Conservation (phyloP, 2,797 vertebrate genomes). For the Xiphorhynchus erythropygius region DNA sequence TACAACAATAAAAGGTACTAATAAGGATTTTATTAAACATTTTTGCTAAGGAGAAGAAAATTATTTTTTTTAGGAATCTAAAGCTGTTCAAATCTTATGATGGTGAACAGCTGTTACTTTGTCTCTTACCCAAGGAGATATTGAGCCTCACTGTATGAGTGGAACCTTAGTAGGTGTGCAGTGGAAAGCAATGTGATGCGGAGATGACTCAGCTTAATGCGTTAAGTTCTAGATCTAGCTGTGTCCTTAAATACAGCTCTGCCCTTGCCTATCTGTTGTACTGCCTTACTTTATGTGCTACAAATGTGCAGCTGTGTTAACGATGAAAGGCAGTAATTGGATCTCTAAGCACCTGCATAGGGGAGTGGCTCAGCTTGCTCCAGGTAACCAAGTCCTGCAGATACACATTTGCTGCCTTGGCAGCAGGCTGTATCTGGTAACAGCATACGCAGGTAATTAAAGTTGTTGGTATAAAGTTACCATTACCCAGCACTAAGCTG, state of each 20-base stretch:
- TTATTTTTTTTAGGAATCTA: background rate
- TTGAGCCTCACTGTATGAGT: background rate
- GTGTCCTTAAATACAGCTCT: background rate
- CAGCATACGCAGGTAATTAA: background rate
- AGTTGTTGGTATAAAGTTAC: fast-evolving
- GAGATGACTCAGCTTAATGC: background rate
- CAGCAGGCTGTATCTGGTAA: background rate
- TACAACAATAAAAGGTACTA: slow-evolving; percentile 99
- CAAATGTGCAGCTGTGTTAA: background rate
- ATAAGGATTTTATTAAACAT: background rate
- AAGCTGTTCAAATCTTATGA: background rate
- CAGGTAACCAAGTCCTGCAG: background rate
- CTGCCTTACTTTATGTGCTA: background rate
- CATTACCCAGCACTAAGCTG: background rate
- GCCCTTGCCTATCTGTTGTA: background rate
- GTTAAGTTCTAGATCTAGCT: background rate
- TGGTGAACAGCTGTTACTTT: background rate
- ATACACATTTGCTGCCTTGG: fast-evolving
- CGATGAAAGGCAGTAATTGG: background rate
- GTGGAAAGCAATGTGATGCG: background rate
- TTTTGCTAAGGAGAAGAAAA: background rate
- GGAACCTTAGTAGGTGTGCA: background rate
- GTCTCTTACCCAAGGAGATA: background rate
- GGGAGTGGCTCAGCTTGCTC: background rate
- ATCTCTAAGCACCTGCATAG: background rate